Conservation (phyloP, 2,797 vertebrate species). For the Arremon aurantiirostris region DNA sequence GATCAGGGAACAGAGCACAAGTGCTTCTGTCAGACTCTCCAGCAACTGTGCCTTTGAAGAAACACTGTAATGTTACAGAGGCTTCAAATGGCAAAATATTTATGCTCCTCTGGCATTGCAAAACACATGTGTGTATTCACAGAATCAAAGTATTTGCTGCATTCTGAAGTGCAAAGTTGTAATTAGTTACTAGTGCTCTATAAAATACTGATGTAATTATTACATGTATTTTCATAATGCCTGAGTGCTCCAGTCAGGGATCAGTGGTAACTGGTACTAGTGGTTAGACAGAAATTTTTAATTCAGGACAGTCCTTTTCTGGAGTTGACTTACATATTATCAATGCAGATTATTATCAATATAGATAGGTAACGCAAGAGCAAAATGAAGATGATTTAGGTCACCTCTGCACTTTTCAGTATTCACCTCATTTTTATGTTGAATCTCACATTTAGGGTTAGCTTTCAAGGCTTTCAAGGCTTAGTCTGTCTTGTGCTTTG, state of each 20-base stretch:
- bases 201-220: background rate
- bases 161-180: background rate
- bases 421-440: background rate
- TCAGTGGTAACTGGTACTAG: background rate
- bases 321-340: background rate
- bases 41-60: background rate
- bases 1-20: background rate
- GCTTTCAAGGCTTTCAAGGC: background rate
- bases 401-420: background rate
- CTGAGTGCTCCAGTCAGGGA: background rate
- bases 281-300: background rate
- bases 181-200: background rate
- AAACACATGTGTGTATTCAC: rapidly evolving
- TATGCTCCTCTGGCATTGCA: background rate
- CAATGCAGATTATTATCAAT: background rate
- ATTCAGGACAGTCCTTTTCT: background rate
- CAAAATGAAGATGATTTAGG: background rate
- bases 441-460: background rate
- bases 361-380: background rate
- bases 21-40: background rate
- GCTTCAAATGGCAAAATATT: background rate
- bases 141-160: background rate
- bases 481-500: background rate
- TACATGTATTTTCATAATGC: background rate
- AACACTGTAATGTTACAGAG: background rate